A percentile compares a stretch with the other conserved stretches of the same genome.
These are phyloP conservation scores for Xestia xanthographa DNA, from an alignment of 2,888 invertebrate genomes.

Conservation along the genomic window DNA sequence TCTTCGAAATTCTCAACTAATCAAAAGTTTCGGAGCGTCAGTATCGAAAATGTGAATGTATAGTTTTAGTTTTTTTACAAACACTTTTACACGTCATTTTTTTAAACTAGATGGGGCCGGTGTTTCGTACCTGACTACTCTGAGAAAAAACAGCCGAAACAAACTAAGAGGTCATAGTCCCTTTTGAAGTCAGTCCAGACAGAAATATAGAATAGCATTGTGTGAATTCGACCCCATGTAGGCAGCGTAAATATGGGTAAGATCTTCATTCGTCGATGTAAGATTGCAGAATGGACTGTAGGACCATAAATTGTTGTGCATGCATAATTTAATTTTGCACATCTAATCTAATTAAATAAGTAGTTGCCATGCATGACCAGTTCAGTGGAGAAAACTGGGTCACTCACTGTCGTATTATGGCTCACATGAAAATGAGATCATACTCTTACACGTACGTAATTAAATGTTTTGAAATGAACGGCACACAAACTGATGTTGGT, in stretches of 20 bases:
- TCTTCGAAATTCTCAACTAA: constrained; percentile 33
- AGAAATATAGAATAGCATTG: not conserved
- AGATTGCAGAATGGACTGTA: not conserved
- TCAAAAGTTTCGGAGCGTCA: constrained; percentile 38
- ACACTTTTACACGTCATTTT: too few relatives aligned
- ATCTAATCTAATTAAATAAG: not conserved
- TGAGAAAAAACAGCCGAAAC: too few relatives aligned
- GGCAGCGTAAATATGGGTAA: not conserved
- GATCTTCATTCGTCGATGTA: too few relatives aligned
- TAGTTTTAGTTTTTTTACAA: too few relatives aligned
- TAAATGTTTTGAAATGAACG: constrained; percentile 13
- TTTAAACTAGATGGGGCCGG: too few relatives aligned
- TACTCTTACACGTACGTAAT: constrained; percentile 20
- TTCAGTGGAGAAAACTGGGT: constrained; percentile 17
- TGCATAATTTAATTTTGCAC: not conserved
- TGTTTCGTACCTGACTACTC: too few relatives aligned
- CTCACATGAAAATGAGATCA: constrained; percentile 21
- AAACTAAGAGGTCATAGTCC: too few relatives aligned
- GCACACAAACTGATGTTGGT: not conserved
- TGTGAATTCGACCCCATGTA: not conserved
- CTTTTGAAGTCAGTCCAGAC: too few relatives aligned
- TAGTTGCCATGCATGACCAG: not conserved
- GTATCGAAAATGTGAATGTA: constrained; percentile 40
- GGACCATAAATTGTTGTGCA: not conserved
- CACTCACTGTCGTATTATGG: constrained; percentile 1